Conservation (phyloP, 2,113 vertebrate species). For the Limanda limanda region DNA sequence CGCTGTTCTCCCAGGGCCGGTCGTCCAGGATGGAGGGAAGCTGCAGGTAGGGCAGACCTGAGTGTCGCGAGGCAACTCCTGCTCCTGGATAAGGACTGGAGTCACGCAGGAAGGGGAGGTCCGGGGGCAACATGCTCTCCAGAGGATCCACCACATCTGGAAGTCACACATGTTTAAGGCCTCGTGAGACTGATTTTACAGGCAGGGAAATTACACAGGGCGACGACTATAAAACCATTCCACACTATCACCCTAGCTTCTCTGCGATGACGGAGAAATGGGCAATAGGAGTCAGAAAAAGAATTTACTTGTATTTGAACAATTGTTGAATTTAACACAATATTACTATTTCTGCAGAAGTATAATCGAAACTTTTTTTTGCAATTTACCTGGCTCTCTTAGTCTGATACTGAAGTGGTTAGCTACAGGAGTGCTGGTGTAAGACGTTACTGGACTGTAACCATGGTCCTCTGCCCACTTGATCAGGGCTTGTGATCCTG, state of each 20-base stretch:
- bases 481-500: constrained; percentile 86
- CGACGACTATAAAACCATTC: constrained; percentile 11
- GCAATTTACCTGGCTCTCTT: constrained; percentile 85
- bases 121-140: constrained; percentile 81
- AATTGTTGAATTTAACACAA: no score
- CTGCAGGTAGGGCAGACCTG: constrained; percentile 72
- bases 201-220: constrained; percentile 3
- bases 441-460: constrained; percentile 88
- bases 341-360: neutral
- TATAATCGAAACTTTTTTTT: neutral
- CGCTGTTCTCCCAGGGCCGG: constrained; percentile 40
- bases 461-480: constrained; percentile 88
- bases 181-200: constrained; percentile 34
- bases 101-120: constrained; percentile 83
- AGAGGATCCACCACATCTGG: constrained; percentile 70
- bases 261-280: constrained; percentile 7
- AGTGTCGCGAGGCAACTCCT: constrained; percentile 63
- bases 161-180: constrained; percentile 39
- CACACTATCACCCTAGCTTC: constrained; percentile 22
- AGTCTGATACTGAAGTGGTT: constrained; percentile 91
- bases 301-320: neutral
- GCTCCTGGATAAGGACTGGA: constrained; percentile 61
- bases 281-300: neutral
- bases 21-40: constrained; percentile 37
- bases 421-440: constrained; percentile 90